Evolutionary conservation across 2,888 invertebrate species (phyloP).

Genomic region (Blera fallax): DNA sequence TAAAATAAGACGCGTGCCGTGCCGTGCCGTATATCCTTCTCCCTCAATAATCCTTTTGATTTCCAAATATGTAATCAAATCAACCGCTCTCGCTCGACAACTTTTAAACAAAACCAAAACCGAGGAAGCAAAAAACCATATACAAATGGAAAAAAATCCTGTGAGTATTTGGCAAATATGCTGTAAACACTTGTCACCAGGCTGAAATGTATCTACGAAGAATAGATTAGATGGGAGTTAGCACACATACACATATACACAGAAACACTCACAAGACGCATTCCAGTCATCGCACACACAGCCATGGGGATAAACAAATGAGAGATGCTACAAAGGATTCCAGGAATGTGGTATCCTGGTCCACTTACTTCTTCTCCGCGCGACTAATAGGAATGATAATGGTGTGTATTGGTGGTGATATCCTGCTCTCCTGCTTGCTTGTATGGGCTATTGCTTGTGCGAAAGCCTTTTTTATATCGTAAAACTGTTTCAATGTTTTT

Average conservation of each 20-base stretch:
- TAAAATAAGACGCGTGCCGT: not conserved
- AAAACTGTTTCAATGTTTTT: slow-evolving; percentile 37
- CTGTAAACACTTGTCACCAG: slow-evolving; percentile 70
- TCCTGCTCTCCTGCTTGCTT: slow-evolving; percentile 43
- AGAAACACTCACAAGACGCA: not conserved
- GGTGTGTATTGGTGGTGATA: slow-evolving; percentile 63
- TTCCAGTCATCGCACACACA: slow-evolving; percentile 42
- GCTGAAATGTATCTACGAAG: slow-evolving; percentile 57
- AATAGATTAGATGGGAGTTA: slow-evolving; percentile 41
- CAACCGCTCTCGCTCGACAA: slow-evolving; percentile 4
- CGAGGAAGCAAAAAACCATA: slow-evolving; percentile 1
- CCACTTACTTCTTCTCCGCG: slow-evolving; percentile 68
- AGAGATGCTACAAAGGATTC: slow-evolving; percentile 70
- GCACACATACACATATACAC: slow-evolving; percentile 6
- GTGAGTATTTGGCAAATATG: slow-evolving; percentile 52
- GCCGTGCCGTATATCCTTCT: not conserved
- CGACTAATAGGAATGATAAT: slow-evolving; percentile 64
- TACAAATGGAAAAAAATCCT: slow-evolving; percentile 25
- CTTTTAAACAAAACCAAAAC: slow-evolving; percentile 13
- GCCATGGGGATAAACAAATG: slow-evolving; percentile 51
- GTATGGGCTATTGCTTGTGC: slow-evolving; percentile 41
- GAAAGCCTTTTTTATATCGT: slow-evolving; percentile 44
- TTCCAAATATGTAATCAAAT: slow-evolving; percentile 31
- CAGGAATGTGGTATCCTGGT: slow-evolving; percentile 69
- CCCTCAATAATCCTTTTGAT: slow-evolving; percentile 28